A percentile compares a stretch with the other conserved stretches of the same genome.
Evolutionary conservation across 2,888 invertebrate species (phyloP).

Genomic region (Spilarctia lutea): DNA sequence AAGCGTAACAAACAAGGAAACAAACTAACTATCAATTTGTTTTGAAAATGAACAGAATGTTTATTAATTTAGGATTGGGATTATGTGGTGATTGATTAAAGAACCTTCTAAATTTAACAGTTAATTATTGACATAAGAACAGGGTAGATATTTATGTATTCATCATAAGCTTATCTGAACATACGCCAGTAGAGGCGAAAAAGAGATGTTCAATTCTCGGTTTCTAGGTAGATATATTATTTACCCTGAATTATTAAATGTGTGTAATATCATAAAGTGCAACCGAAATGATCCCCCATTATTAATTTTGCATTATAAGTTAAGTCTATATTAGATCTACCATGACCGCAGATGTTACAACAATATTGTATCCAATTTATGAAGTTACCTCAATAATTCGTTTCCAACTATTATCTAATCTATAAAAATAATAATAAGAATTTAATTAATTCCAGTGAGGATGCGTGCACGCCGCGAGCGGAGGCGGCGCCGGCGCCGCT

Average conservation of each 20-base stretch:
- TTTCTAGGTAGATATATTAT: no score
- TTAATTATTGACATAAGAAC: background rate
- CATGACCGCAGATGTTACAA: background rate
- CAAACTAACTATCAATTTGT: background rate
- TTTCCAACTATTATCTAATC: background rate
- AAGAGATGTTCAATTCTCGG: no score
- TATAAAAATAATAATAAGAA: background rate
- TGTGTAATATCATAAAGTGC: background rate
- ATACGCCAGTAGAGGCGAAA: no score
- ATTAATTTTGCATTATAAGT: no score
- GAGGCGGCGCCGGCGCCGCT: constrained; percentile 74
- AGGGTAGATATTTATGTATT: no score
- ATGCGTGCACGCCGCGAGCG: constrained; percentile 79
- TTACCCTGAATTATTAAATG: no score
- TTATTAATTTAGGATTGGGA: background rate
- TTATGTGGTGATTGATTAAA: background rate
- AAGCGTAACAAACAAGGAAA: background rate
- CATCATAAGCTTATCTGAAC: no score
- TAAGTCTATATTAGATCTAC: background rate
- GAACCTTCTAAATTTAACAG: background rate
- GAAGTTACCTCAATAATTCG: background rate
- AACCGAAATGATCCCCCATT: background rate
- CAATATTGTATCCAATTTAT: background rate
- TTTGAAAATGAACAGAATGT: background rate
- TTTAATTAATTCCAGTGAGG: constrained; percentile 69